Percentiles rank a stretch among this genome's conserved stretches.
Evolutionary conservation across 2,888 invertebrate species (phyloP).

Genomic region (Diachrysia chrysitis): DNA sequence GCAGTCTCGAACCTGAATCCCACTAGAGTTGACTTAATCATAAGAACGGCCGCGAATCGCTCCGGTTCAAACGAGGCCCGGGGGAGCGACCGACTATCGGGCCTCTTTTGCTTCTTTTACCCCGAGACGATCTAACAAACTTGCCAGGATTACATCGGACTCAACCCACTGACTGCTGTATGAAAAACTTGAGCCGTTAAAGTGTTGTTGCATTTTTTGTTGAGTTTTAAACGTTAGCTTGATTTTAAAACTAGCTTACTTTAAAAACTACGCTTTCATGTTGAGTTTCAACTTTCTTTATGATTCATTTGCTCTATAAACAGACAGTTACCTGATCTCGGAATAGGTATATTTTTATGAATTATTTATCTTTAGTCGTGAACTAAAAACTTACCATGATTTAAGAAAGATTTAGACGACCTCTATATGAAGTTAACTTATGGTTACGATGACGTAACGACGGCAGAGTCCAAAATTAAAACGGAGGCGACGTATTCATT

Average conservation of each 20-base stretch:
- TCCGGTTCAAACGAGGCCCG: constrained; percentile 84
- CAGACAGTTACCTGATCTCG: constrained; percentile 37
- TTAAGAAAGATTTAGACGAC: too few relatives aligned
- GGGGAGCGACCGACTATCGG: constrained; percentile 76
- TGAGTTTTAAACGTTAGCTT: constrained; percentile 67
- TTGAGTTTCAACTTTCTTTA: constrained; percentile 45
- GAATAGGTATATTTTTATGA: not conserved
- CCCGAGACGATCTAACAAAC: constrained; percentile 66
- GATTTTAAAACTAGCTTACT: constrained; percentile 62
- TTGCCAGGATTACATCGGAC: constrained; percentile 77
- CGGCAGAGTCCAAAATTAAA: too few relatives aligned
- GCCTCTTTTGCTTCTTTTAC: constrained; percentile 73
- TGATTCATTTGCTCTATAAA: constrained; percentile 49
- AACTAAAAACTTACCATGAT: too few relatives aligned
- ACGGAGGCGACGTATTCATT: too few relatives aligned
- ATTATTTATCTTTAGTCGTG: too few relatives aligned
- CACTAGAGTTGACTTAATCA: constrained; percentile 86
- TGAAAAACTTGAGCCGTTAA: constrained; percentile 74
- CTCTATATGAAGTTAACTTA: too few relatives aligned
- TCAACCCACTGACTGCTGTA: constrained; percentile 68
- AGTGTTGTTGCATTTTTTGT: constrained; percentile 73
- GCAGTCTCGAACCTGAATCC: constrained; percentile 75
- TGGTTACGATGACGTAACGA: too few relatives aligned
- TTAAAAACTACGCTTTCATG: constrained; percentile 59
- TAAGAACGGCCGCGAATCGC: constrained; percentile 87